Percentiles rank a stretch among this genome's conserved stretches.
Evolutionary conservation across 2,888 invertebrate genomes (phyloP).

Genomic region (Machimus rusticus): DNA sequence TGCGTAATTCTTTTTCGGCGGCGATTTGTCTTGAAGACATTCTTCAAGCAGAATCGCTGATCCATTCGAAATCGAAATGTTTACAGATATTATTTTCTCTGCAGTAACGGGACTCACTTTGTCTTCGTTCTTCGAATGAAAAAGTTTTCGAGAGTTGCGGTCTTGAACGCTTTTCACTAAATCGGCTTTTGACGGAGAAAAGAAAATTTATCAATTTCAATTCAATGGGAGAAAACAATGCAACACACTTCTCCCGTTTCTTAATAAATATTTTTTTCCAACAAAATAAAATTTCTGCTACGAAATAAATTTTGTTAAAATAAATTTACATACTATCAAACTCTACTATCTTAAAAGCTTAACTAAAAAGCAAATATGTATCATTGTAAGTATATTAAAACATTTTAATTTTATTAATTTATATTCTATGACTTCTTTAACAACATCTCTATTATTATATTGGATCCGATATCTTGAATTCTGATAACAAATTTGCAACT

Average conservation of each 20-base stretch:
- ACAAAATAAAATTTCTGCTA: too few species aligned
- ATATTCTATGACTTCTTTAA: too few species aligned
- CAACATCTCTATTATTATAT: too few species aligned
- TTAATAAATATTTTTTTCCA: background rate
- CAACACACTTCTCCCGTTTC: background rate
- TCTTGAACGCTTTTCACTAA: background rate
- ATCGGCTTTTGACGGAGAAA: background rate
- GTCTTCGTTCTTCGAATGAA: background rate
- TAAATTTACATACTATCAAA: too few species aligned
- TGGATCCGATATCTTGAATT: too few species aligned
- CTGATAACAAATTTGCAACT: too few species aligned
- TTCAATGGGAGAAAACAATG: background rate
- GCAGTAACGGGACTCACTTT: background rate
- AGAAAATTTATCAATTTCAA: background rate
- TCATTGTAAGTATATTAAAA: too few species aligned
- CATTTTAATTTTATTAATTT: too few species aligned
- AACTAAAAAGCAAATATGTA: too few species aligned
- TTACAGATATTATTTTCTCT: background rate
- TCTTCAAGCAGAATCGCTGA: background rate
- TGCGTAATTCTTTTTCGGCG: background rate
- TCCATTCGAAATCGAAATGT: background rate
- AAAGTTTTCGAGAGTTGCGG: background rate
- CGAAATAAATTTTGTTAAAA: too few species aligned
- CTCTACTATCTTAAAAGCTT: too few species aligned
- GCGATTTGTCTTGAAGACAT: background rate